Percentiles rank a stretch among this genome's conserved stretches.
Evolutionary conservation across 1,140 invertebrate genomes (phyloP).

Genomic region (Zaprionus ornatus): DNA sequence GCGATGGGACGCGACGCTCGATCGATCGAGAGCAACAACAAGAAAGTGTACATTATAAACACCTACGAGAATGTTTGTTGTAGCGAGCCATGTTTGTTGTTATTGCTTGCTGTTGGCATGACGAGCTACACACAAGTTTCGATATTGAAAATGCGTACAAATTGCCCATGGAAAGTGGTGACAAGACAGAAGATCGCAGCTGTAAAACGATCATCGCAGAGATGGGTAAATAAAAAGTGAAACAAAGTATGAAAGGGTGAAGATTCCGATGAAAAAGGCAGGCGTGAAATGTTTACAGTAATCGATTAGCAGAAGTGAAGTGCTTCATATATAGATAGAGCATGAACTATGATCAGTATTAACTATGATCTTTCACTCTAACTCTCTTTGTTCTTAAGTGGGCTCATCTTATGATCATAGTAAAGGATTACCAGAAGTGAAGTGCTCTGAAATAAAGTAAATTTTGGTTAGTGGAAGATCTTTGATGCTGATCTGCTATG

Average conservation of each 20-base stretch:
- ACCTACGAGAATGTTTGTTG: slow-evolving; percentile 72
- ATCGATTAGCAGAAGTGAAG: slow-evolving; percentile 20
- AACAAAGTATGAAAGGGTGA: slow-evolving; percentile 54
- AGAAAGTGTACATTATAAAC: slow-evolving; percentile 80
- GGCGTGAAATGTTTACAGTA: slow-evolving; percentile 25
- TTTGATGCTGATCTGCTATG: too few relatives aligned
- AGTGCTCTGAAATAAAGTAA: neutral
- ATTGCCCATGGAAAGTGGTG: slow-evolving; percentile 77
- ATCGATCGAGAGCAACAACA: slow-evolving; percentile 51
- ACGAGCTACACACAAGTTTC: slow-evolving; percentile 52
- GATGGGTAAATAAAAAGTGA: slow-evolving; percentile 39
- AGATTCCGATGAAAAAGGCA: slow-evolving; percentile 18
- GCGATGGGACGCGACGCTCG: slow-evolving; percentile 27
- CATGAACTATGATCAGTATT: neutral
- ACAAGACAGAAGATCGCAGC: slow-evolving; percentile 57
- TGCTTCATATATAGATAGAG: neutral
- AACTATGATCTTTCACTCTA: neutral
- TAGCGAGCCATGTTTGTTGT: slow-evolving; percentile 13
- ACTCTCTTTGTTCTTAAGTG: neutral
- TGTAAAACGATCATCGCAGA: slow-evolving; percentile 36
- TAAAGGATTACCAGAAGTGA: neutral
- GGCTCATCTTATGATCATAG: too few relatives aligned
- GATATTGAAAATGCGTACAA: slow-evolving; percentile 72
- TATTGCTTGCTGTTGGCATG: slow-evolving; percentile 20
- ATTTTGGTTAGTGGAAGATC: too few relatives aligned